These are phyloP conservation scores for Nothocercus julius DNA, from an alignment of 2,113 vertebrate genomes.

Conservation along the genomic window DNA sequence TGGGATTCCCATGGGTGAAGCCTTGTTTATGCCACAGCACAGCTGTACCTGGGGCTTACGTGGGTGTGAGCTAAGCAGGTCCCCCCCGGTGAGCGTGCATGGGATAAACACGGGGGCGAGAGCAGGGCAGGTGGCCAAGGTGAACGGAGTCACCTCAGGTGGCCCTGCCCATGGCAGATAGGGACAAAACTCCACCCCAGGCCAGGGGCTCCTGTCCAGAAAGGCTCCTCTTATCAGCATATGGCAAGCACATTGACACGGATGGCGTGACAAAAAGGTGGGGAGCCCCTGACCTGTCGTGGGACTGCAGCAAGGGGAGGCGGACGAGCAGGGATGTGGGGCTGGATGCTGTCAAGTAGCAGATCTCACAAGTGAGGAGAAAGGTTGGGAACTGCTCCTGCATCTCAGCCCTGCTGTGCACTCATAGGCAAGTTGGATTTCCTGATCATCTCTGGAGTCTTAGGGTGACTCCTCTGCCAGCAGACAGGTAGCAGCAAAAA, in stretches of 20 bases:
- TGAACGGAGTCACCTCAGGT: not conserved
- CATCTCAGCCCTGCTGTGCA: not conserved
- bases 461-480: not conserved
- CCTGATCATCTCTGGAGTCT: not conserved
- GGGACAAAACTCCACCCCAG: not conserved
- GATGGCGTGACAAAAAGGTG: not conserved
- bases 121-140: not conserved
- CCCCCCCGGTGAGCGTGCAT: not conserved
- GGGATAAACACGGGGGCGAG: not conserved
- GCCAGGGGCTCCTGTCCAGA: not conserved
- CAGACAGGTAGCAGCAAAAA: not conserved
- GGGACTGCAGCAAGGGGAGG: not conserved
- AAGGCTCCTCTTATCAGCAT: not conserved
- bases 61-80: no score
- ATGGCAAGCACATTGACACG: not conserved
- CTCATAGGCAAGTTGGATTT: not conserved
- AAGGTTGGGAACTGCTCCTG: not conserved
- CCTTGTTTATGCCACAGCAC: slow-evolving; percentile 11
- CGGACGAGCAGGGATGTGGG: not conserved
- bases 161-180: not conserved
- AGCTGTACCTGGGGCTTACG: not conserved
- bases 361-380: not conserved
- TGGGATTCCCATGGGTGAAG: fast-evolving
- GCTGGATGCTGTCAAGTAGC: no score
- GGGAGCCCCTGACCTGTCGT: not conserved